A percentile compares a stretch with the other conserved stretches of the same genome.
Conservation (phyloP, 2,888 invertebrate genomes). For the Pterobdella sp. region DNA sequence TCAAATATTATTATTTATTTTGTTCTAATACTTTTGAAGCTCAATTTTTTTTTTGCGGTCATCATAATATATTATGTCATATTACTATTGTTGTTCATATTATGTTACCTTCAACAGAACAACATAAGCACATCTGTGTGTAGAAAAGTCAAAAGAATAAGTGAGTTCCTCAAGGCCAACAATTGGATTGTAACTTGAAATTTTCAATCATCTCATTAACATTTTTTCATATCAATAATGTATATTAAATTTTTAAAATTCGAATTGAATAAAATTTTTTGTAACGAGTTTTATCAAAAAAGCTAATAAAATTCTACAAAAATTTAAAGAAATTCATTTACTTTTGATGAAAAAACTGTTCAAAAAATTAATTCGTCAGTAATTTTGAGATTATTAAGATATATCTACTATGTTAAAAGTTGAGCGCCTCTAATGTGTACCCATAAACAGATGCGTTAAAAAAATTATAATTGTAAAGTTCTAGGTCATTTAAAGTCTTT, state of each 20-base stretch:
- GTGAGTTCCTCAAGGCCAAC: constrained; percentile 12
- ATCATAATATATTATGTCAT: background rate
- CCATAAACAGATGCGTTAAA: constrained; percentile 2
- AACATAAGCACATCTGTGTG: too few species aligned
- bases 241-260: background rate
- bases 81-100: background rate
- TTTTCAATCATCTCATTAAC: background rate
- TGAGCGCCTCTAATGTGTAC: background rate
- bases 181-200: background rate
- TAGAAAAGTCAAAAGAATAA: background rate
- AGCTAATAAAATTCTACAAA: too few species aligned
- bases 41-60: background rate
- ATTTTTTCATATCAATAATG: background rate
- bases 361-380: too few species aligned
- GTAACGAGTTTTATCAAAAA: background rate
- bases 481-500: background rate
- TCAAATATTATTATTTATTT: background rate
- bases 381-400: background rate
- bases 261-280: background rate
- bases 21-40: background rate
- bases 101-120: too few species aligned
- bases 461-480: background rate
- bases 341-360: too few species aligned
- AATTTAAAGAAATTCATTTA: too few species aligned
- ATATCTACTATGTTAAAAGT: background rate